Base-by-base conservation (phyloP, 1,140 invertebrate species). In the Oreohelix idahoensis region DNA sequence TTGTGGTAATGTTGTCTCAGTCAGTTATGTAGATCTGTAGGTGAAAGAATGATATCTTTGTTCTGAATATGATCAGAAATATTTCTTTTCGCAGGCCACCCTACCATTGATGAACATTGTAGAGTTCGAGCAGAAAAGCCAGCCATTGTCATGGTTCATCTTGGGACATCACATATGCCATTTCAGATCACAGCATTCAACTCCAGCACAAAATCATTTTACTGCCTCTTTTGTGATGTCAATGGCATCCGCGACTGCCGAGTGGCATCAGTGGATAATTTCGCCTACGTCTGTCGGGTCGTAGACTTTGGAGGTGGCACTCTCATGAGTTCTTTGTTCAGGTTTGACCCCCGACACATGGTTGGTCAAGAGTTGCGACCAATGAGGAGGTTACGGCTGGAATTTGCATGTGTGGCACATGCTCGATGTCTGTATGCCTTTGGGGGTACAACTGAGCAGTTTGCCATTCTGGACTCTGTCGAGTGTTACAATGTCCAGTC, bases 391-490 rank as follows among this genome's bases (percentile, higher is more conserved):
- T 83, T 91, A 13, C 74, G 92, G n/a, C 77, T 91, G 39, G 92
- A 92, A 45, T 91, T 91, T 79, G 89, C 90, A 0, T 82, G 91
- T 38, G 88, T 90, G 39, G 95, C 96, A 17, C 94, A 97, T 91
- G 95, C 96, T 83, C 96, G 96, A 53, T 95, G 94, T 88, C 92
- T 98, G 74, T 98, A 97, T 90, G 97, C 97, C 0, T 96, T 98
- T 89, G 97, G 97, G 45, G 97, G 97, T 17, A 98, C 97, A 96
- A 96, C 97, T 29, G 97, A 97, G 2, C 96, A 96, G 86, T 97
- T 98, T 92, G 96, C 95, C 79, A 97, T 96, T 23, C 95, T 97
- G 71, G 95, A 96, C 79, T 95, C 95, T 23, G 96, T 96, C 0
- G 96, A 97, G 91, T 94, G 95, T 86, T 97, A 96, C 91, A 95